These are phyloP conservation scores for Fistularia tabacaria DNA, from an alignment of 2,797 vertebrate species.

Conservation along the genomic window DNA sequence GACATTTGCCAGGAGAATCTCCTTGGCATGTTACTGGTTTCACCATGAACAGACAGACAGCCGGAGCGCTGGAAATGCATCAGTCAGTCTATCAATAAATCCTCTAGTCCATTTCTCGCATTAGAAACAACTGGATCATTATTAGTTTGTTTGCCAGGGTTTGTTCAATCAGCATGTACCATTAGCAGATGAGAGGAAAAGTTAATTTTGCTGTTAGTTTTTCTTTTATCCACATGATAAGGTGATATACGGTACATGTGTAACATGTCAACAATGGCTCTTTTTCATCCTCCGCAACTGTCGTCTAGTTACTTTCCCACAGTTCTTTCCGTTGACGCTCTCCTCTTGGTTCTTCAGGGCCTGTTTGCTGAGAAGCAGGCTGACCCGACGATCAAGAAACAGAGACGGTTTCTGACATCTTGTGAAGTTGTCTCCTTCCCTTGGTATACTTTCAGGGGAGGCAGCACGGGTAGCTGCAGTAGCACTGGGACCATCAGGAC, in stretches of 20 bases:
- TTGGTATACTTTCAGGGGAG: constrained; percentile 76
- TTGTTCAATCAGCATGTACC: too few species aligned
- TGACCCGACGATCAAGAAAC: constrained; percentile 79
- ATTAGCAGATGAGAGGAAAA: too few species aligned
- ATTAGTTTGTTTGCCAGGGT: too few species aligned
- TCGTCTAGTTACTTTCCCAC: too few species aligned
- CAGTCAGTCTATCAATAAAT: background rate
- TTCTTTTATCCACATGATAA: too few species aligned
- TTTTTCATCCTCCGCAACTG: too few species aligned
- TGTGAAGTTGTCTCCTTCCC: constrained; percentile 84
- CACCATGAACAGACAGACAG: constrained; percentile 68
- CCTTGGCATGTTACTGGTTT: constrained; percentile 81
- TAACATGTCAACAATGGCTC: too few species aligned
- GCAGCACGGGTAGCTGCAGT: constrained; percentile 38
- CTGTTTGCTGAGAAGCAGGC: constrained; percentile 65
- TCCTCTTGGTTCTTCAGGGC: constrained; percentile 17
- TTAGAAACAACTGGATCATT: too few species aligned
- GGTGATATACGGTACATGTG: too few species aligned
- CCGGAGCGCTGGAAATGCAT: constrained; percentile 50
- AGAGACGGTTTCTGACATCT: constrained; percentile 87
- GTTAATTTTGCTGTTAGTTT: too few species aligned
- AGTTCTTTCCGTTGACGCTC: constrained; percentile 5
- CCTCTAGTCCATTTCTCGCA: too few species aligned
- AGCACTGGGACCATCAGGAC: constrained; percentile 80
- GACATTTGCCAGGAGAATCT: constrained; percentile 84